Conservation (phyloP, 2,888 invertebrate species). For the Hirtodrosophila histrioides region DNA sequence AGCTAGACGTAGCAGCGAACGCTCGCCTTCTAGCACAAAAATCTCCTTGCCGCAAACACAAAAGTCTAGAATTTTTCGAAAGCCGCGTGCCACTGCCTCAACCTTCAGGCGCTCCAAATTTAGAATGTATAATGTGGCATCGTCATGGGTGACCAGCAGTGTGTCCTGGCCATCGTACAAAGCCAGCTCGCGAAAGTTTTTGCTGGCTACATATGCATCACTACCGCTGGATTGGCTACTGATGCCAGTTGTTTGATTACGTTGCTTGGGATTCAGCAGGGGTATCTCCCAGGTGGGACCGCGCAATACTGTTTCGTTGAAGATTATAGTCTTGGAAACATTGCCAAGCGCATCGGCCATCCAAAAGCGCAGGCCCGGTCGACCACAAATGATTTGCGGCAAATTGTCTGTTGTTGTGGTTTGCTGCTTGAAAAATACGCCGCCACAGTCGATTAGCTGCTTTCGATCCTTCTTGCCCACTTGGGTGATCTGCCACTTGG, state of each 20-base stretch:
- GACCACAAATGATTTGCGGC: conserved; percentile 88
- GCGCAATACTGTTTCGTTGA: conserved; percentile 88
- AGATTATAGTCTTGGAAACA: conserved; percentile 93
- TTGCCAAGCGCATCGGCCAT: conserved; percentile 89
- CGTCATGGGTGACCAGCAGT: conserved; percentile 90
- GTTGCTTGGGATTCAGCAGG: conserved; percentile 88
- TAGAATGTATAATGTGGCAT: conserved; percentile 89
- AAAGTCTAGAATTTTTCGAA: conserved; percentile 85
- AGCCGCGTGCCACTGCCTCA: conserved; percentile 88
- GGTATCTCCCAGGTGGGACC: conserved; percentile 88
- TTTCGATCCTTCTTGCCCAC: conserved; percentile 95
- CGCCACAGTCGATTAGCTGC: conserved; percentile 88
- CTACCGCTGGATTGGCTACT: conserved; percentile 5
- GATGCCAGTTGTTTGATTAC: conserved; percentile 11
- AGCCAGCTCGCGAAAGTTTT: conserved; percentile 87
- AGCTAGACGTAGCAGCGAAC: conserved; percentile 91
- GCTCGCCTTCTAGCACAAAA: conserved; percentile 92
- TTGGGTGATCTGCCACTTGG: conserved; percentile 89
- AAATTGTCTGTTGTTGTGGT: conserved; percentile 44
- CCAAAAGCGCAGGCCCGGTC: conserved; percentile 94
- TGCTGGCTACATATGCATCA: conserved; percentile 56
- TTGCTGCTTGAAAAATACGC: conserved; percentile 85
- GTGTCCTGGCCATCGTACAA: conserved; percentile 88
- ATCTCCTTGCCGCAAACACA: conserved; percentile 86
- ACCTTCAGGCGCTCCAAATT: conserved; percentile 89